These are phyloP conservation scores for Ahaetulla prasina DNA, from an alignment of 2,113 vertebrate species.

Conservation along the genomic window DNA sequence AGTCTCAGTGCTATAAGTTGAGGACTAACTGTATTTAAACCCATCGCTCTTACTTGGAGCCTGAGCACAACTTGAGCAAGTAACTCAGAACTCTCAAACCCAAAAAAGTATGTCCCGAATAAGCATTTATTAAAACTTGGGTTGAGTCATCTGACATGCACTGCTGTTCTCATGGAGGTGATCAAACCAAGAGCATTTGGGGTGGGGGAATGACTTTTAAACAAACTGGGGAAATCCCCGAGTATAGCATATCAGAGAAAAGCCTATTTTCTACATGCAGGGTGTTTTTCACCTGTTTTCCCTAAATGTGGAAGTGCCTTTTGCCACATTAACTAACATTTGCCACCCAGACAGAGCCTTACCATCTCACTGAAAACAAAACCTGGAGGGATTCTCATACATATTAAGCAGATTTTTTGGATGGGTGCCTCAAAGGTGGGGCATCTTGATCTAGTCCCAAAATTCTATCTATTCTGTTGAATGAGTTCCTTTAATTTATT, in stretches of 20 bases:
- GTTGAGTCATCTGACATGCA: background rate
- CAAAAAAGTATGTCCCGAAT: background rate
- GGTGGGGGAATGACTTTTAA: fast-evolving
- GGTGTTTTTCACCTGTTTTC: background rate
- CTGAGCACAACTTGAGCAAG: background rate
- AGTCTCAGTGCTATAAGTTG: background rate
- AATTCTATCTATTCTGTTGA: background rate
- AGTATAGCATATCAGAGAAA: background rate
- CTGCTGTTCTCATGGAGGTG: background rate
- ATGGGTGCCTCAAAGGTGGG: background rate
- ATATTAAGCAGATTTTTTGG: background rate
- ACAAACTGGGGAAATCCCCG: background rate
- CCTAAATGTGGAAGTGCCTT: background rate
- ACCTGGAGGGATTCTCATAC: background rate
- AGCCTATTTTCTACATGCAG: background rate
- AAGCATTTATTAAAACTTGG: background rate
- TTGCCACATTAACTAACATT: background rate
- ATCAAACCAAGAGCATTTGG: background rate
- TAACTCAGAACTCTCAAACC: background rate
- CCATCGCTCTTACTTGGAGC: background rate
- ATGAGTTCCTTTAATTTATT: background rate
- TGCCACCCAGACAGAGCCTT: background rate
- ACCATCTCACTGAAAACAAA: background rate
- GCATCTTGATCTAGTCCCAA: background rate
- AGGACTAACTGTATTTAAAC: background rate